Percentiles rank a stretch among this genome's conserved stretches.
phyloP scores from a whole-genome alignment of 2,888 invertebrate genomes.

The Leptinotarsa tumamoca region DNA sequence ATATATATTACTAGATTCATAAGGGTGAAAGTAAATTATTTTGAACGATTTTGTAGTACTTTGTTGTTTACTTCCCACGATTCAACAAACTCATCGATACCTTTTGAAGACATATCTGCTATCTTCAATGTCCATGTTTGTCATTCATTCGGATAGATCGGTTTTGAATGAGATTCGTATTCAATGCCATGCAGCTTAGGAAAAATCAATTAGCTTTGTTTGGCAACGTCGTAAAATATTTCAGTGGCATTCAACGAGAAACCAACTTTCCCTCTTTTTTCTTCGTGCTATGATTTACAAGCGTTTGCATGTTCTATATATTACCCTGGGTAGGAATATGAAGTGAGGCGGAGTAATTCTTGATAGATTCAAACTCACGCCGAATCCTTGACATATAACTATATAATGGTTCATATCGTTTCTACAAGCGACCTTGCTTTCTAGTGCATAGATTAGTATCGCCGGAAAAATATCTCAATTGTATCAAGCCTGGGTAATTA shows the following conservation, averaged over 20 bases:
- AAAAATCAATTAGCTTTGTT: neutral
- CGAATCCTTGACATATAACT: constrained; percentile 29
- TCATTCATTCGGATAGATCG: neutral
- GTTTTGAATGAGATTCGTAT: neutral
- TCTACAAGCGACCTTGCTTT: constrained; percentile 27
- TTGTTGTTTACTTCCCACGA: constrained; percentile 2
- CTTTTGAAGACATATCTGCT: neutral
- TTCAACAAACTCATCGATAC: neutral
- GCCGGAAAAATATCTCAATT: constrained; percentile 18
- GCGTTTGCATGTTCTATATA: constrained; percentile 15
- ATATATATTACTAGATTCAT: neutral
- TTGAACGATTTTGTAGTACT: neutral
- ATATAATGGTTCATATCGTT: constrained; percentile 26
- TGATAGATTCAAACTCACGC: constrained; percentile 23
- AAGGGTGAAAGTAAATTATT: neutral
- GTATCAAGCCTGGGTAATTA: neutral
- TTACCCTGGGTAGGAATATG: constrained; percentile 5
- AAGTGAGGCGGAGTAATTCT: constrained; percentile 14
- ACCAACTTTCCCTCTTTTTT: constrained; percentile 15
- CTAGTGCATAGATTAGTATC: constrained; percentile 23
- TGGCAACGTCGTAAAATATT: neutral
- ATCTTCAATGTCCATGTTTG: neutral
- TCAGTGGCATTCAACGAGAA: constrained; percentile 6
- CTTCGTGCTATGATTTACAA: constrained; percentile 11
- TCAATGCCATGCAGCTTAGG: neutral